Percentiles rank a stretch among this genome's conserved stretches.
These are phyloP conservation scores for Ophioninae sp. DNA, from an alignment of 2,888 invertebrate genomes.

Conservation along the genomic window DNA sequence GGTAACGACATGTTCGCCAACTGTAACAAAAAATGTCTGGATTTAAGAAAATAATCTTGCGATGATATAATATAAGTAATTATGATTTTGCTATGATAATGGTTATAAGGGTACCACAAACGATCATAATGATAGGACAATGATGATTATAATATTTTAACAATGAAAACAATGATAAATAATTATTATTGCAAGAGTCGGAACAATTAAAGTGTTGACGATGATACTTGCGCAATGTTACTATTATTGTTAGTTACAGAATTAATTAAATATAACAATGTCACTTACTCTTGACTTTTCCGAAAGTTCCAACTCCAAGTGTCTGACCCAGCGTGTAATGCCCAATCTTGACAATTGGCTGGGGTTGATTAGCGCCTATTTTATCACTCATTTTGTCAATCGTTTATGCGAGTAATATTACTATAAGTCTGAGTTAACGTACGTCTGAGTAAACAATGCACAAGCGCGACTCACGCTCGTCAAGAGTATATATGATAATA, in stretches of 20 bases:
- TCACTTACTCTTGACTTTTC: constrained; percentile 95
- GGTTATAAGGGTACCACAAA: background rate
- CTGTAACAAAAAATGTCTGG: constrained; percentile 78
- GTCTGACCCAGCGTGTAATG: constrained; percentile 97
- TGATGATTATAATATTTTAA: background rate
- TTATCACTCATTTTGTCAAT: constrained; percentile 74
- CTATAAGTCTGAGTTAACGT: too few species aligned
- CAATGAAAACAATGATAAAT: background rate
- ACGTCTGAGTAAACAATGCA: background rate
- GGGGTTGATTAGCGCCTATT: constrained; percentile 78
- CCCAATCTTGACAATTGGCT: constrained; percentile 96
- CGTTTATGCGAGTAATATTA: background rate
- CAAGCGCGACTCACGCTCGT: background rate
- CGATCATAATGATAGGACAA: constrained; percentile 17
- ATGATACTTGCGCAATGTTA: background rate
- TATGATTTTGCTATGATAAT: background rate
- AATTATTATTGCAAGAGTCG: background rate
- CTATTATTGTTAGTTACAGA: background rate
- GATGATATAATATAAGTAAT: background rate
- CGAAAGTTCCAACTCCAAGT: constrained; percentile 98
- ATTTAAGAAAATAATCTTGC: background rate
- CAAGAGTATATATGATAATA: background rate
- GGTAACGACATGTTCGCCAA: constrained; percentile 98
- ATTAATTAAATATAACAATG: background rate
- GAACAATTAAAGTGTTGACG: background rate